Evolutionary conservation across 2,797 vertebrate genomes (phyloP).

Genomic region (Sorex maritimensis): DNA sequence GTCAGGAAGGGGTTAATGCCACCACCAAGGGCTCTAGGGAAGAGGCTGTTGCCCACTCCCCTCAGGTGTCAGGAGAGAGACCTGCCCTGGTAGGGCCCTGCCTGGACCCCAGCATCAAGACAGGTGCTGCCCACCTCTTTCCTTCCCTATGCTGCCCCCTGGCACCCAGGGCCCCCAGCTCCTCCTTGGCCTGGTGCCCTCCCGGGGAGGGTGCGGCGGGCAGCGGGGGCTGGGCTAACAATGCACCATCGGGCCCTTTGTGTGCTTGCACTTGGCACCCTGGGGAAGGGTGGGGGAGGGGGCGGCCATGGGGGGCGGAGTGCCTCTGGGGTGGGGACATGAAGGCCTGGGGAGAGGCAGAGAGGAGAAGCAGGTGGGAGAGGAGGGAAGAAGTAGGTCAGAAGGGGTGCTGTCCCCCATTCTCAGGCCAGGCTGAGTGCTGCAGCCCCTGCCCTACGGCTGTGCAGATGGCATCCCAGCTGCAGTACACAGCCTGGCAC

Average conservation of each 20-base stretch:
- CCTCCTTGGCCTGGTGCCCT: constrained; percentile 86
- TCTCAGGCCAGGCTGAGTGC: constrained; percentile 68
- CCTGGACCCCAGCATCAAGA: neutral
- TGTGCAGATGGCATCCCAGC: constrained; percentile 75
- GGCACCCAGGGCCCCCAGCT: constrained; percentile 86
- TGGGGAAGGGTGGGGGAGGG: constrained; percentile 86
- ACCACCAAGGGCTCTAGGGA: constrained; percentile 76
- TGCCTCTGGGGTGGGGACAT: constrained; percentile 84
- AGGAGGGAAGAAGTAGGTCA: constrained; percentile 91
- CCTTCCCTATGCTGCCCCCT: constrained; percentile 81
- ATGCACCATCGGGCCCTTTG: constrained; percentile 88
- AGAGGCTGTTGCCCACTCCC: constrained; percentile 78
- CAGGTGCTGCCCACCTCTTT: neutral
- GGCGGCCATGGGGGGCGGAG: constrained; percentile 82
- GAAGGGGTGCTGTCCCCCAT: constrained; percentile 81
- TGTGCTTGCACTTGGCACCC: constrained; percentile 88
- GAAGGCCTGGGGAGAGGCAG: constrained; percentile 75
- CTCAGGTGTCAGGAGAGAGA: constrained; percentile 75
- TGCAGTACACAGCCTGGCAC: constrained; percentile 10
- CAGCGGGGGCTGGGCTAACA: constrained; percentile 89
- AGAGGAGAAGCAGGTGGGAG: constrained; percentile 90
- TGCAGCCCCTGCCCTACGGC: constrained; percentile 25
- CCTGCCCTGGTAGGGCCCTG: constrained; percentile 30
- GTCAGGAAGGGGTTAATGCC: constrained; percentile 81
- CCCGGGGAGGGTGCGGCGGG: constrained; percentile 85